Evolutionary conservation across 2,888 invertebrate species (phyloP).

Genomic region (Bombylius major): DNA sequence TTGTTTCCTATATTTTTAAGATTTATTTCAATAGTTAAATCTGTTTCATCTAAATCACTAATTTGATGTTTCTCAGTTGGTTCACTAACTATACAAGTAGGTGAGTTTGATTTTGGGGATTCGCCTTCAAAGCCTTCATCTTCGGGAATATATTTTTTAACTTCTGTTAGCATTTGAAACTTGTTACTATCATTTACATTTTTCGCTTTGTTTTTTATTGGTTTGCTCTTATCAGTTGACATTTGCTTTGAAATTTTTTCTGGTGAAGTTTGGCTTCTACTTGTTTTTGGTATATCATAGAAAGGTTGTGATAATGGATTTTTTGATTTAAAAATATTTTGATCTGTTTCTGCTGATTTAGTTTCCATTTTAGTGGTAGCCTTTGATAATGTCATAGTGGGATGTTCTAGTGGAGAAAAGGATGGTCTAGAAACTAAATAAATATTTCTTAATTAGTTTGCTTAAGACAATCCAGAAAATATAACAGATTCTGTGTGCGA

Average conservation of each 20-base stretch:
- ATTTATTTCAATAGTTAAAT: constrained; percentile 3
- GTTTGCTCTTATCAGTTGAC: no score
- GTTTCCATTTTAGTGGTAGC: no score
- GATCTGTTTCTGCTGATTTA: no score
- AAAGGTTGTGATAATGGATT: not conserved
- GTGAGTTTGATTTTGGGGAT: constrained; percentile 33
- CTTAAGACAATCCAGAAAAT: no score
- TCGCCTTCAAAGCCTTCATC: constrained; percentile 20
- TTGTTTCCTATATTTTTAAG: constrained; percentile 1
- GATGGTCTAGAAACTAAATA: constrained; percentile 7
- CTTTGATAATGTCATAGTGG: constrained; percentile 1
- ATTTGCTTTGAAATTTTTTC: not conserved
- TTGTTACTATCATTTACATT: no score
- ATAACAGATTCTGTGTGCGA: no score
- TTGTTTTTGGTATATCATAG: not conserved
- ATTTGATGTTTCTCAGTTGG: constrained; percentile 22
- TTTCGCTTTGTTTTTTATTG: no score
- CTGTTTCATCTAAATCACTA: constrained; percentile 2
- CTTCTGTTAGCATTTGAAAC: no score
- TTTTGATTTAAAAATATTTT: no score
- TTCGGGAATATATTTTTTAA: constrained; percentile 8
- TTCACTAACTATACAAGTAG: constrained; percentile 44
- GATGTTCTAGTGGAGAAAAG: constrained; percentile 8
- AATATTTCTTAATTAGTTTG: no score
- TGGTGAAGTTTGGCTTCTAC: not conserved